Evolutionary conservation across 2,113 vertebrate genomes (phyloP), one percentile per base, ranked within the genome.

Genomic region (Platichthys flesus): DNA sequence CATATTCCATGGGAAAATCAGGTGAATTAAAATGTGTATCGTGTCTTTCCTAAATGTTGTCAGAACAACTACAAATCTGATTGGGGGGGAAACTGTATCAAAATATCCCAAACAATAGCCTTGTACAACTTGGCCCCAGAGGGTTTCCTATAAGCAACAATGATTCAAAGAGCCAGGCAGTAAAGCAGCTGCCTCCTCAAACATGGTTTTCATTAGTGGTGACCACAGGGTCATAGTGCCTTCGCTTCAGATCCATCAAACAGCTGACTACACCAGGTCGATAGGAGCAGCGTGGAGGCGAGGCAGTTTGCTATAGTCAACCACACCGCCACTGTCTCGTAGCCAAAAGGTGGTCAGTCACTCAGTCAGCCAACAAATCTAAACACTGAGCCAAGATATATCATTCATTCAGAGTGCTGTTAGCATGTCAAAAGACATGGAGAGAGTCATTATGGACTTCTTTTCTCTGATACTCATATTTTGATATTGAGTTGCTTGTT

Each of bases 201-300:
- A 83, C 23, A 78, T 87, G 82, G 31, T 79, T 85, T 78, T 76
- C 78, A 91, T 88, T 88, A 79, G 71, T 71, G 67, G 71, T 71
- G 67, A 80, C 67, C 69, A 47, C 65, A 31, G 51, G 76, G 69
- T 76, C 73, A 66, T 31, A 31, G 31, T 31, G 31, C 31, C 31
- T 31, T 51, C 56, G 8, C 84, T 71, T 78, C 67, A 52, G 78
- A 86, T 83, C 76, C 78, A 75, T 85, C 83, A 76, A 78, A 64
- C 71, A 85, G 70, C 71, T 63, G 49, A 82, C 61, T 58, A 59
- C 67, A 81, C 79, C 74, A 74, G 83, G 81, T 85, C 85, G 76
- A 77, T 67, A 81, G 74, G 55, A 78, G 74, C 80, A 54, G 74
- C 66, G 57, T 78, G 67, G 66, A 84, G 81, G 84, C 78, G 35